Evolutionary conservation across 2,888 invertebrate genomes (phyloP).

Genomic region (Epinotia nisella): DNA sequence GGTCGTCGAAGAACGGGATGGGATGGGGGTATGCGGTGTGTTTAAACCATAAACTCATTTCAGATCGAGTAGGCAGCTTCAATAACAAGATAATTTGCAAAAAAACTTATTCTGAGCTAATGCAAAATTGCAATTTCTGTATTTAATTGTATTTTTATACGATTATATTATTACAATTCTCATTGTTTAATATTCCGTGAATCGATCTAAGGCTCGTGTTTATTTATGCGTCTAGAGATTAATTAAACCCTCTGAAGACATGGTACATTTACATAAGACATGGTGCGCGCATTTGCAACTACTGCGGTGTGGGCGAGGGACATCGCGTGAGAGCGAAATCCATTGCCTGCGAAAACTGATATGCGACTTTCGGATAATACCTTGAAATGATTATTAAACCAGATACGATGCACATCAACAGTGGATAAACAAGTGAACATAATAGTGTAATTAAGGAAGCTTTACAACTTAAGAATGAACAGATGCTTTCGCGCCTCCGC

Average conservation of each 20-base stretch:
- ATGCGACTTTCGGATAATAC: constrained; percentile 60
- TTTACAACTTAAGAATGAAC: constrained; percentile 24
- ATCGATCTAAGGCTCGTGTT: constrained; percentile 69
- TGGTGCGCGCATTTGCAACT: constrained; percentile 80
- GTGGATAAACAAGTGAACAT: constrained; percentile 44
- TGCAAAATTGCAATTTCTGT: too few species aligned
- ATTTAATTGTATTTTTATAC: not conserved
- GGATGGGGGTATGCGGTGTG: too few species aligned
- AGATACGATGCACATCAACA: constrained; percentile 24
- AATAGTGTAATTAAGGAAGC: constrained; percentile 48
- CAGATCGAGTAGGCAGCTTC: too few species aligned
- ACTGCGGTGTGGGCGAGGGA: constrained; percentile 67
- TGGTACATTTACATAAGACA: constrained; percentile 83
- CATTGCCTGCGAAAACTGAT: constrained; percentile 49
- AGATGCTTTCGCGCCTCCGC: constrained; percentile 27
- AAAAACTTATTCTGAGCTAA: too few species aligned
- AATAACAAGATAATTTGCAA: too few species aligned
- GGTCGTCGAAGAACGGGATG: too few species aligned
- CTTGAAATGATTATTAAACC: constrained; percentile 57
- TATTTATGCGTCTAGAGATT: constrained; percentile 82
- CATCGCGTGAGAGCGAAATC: constrained; percentile 58
- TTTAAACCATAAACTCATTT: too few species aligned
- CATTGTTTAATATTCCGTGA: constrained; percentile 71
- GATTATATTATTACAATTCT: constrained; percentile 35
- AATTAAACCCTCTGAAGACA: constrained; percentile 81